Percentiles rank a stretch among this genome's conserved stretches.
Evolutionary conservation across 2,888 invertebrate species (phyloP).

Genomic region (Caenorhabditis afra): DNA sequence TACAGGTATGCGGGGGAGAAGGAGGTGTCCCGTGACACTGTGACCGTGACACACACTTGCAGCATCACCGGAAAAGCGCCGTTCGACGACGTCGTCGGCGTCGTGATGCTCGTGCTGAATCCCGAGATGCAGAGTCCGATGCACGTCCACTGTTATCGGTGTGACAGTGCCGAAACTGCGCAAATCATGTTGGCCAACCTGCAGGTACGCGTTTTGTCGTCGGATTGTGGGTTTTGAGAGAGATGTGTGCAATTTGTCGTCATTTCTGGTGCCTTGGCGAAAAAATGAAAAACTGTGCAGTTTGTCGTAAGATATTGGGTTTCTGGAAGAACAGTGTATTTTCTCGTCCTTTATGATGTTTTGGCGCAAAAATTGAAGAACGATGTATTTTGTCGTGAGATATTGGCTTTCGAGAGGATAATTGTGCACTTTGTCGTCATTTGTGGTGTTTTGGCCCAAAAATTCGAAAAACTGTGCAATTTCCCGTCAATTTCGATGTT

Average conservation of each 20-base stretch:
- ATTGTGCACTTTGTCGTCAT: neutral
- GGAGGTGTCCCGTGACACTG: too few species aligned
- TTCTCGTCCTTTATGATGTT: neutral
- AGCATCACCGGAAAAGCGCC: constrained; percentile 87
- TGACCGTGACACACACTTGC: too few species aligned
- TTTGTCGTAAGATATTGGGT: too few species aligned
- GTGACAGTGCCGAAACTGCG: constrained; percentile 93
- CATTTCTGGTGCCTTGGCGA: too few species aligned
- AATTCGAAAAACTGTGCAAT: neutral
- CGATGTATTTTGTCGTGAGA: too few species aligned
- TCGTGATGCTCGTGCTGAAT: constrained; percentile 93
- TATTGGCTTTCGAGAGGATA: neutral
- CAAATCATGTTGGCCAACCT: constrained; percentile 88
- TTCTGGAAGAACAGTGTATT: neutral
- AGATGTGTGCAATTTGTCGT: constrained; percentile 6
- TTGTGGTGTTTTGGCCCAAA: neutral
- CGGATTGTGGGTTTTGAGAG: neutral
- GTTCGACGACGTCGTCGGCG: constrained; percentile 91
- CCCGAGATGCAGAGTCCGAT: constrained; percentile 94
- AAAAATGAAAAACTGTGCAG: too few species aligned
- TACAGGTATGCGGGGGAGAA: constrained; percentile 81
- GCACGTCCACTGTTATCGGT: constrained; percentile 91
- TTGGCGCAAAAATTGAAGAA: too few species aligned
- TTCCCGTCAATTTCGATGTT: too few species aligned
- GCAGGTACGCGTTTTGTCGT: constrained; percentile 48